Conservation (phyloP, 2,888 invertebrate species). For the Megalurothrips usitatus region DNA sequence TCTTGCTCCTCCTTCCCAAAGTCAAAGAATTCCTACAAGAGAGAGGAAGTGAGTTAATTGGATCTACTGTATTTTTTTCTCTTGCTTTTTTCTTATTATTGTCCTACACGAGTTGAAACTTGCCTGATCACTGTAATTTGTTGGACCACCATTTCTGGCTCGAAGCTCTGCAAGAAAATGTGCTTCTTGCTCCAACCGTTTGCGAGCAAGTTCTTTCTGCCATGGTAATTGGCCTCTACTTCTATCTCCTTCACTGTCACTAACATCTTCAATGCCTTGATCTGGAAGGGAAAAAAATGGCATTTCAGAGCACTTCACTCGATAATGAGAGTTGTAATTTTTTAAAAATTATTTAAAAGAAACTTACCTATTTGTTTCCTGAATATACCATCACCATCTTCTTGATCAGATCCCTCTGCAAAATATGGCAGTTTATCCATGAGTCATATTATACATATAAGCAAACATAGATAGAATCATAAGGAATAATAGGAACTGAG, state of each 20-base stretch:
- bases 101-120: neutral
- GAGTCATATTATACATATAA: neutral
- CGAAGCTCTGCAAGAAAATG: neutral
- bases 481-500: neutral
- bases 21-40: neutral
- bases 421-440: neutral
- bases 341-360: neutral
- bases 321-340: neutral
- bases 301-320: neutral
- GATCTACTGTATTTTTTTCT: neutral
- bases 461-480: neutral
- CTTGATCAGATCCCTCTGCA: neutral
- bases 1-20: neutral
- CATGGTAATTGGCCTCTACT: neutral
- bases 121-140: neutral
- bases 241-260: slow-evolving; percentile 11
- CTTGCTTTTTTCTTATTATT: neutral
- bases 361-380: neutral
- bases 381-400: neutral
- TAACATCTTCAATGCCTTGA: neutral
- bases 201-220: neutral
- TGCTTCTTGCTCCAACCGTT: neutral
- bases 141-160: slow-evolving; percentile 6
- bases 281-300: neutral
- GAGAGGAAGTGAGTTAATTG: neutral